Evolutionary conservation across 2,888 invertebrate species (phyloP).

Genomic region (Baronia brevicornis): DNA sequence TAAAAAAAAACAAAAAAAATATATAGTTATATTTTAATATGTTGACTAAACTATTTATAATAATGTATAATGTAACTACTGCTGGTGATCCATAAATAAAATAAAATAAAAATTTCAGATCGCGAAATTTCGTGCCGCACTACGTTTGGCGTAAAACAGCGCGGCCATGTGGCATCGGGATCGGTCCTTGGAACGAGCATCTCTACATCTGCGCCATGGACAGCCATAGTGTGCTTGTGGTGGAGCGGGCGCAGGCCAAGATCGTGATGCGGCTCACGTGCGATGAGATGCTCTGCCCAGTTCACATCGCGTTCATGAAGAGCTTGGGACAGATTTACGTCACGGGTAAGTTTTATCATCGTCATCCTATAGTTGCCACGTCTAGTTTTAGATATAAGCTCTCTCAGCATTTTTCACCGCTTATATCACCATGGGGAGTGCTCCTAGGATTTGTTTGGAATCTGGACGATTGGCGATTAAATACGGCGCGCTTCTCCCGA

Average conservation of each 20-base stretch:
- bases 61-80: too few relatives aligned
- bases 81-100: not conserved
- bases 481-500: too few relatives aligned
- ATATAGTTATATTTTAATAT: not conserved
- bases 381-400: not conserved
- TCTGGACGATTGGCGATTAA: too few relatives aligned
- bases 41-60: too few relatives aligned
- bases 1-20: not conserved
- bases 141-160: slow-evolving; percentile 74
- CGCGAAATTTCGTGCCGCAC: slow-evolving; percentile 70
- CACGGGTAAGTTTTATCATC: slow-evolving; percentile 54
- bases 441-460: too few relatives aligned
- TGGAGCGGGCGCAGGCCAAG: slow-evolving; percentile 64
- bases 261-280: slow-evolving; percentile 68
- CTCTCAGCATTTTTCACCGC: too few relatives aligned
- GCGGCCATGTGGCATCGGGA: slow-evolving; percentile 80
- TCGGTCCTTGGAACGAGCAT: slow-evolving; percentile 78
- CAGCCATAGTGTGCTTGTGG: slow-evolving; percentile 74
- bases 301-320: slow-evolving; percentile 76
- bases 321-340: slow-evolving; percentile 75
- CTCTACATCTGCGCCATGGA: slow-evolving; percentile 80
- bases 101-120: slow-evolving; percentile 37
- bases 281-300: slow-evolving; percentile 77
- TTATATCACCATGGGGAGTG: too few relatives aligned
- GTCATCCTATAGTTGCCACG: too few relatives aligned